These are phyloP conservation scores for Gopherus evgoodei DNA, from an alignment of 2,113 vertebrate species.

Conservation along the genomic window DNA sequence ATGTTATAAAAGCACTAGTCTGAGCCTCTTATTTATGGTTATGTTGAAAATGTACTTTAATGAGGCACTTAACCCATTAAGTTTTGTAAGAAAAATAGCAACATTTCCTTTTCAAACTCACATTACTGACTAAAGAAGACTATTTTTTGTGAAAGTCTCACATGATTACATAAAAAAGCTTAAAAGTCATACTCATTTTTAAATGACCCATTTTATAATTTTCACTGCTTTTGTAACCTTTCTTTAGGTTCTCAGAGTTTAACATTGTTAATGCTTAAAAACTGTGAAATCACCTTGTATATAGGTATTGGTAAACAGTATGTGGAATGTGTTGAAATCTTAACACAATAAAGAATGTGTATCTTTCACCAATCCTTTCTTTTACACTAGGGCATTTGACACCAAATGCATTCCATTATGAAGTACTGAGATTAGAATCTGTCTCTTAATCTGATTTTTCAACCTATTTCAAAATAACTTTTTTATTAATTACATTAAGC, in stretches of 20 bases:
- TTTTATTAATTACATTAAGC: not conserved
- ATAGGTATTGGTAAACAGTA: not conserved
- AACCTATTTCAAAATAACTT: not conserved
- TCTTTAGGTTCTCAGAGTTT: not conserved
- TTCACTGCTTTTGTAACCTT: not conserved
- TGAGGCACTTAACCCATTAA: not conserved
- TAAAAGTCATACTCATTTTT: not conserved
- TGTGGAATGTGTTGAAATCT: not conserved
- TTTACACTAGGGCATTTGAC: not conserved
- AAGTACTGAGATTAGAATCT: not conserved
- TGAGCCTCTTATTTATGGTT: not conserved
- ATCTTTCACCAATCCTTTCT: not conserved
- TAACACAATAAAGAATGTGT: not conserved
- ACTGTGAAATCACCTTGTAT: not conserved
- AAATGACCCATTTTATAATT: not conserved
- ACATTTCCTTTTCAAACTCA: not conserved
- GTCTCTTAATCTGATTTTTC: not conserved
- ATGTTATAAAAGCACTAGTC: not conserved
- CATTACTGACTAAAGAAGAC: not conserved
- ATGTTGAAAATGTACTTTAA: not conserved
- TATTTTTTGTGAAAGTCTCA: not conserved
- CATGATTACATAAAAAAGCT: not conserved
- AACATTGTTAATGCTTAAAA: not conserved
- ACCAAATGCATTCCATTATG: not conserved
- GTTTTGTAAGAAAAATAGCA: not conserved